phyloP scores from a whole-genome alignment of 92 coral and sea anemone species.

The Epizoanthus fatuus region DNA sequence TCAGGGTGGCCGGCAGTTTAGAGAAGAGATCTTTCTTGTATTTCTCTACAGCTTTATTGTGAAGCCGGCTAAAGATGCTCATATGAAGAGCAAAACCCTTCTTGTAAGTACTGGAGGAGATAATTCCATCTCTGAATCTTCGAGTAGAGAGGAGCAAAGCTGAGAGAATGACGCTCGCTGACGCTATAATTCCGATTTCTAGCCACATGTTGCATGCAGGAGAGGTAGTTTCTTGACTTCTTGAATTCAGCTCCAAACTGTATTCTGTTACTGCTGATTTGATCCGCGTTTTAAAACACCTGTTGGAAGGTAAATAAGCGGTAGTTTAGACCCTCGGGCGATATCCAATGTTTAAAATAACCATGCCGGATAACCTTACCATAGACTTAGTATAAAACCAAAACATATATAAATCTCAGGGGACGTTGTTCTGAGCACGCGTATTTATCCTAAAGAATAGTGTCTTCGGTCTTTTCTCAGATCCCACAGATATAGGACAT shows the following conservation, averaged over 20 bases:
- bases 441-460: too few species aligned
- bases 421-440: background rate
- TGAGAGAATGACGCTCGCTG: slow-evolving; percentile 3
- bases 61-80: slow-evolving; percentile 77
- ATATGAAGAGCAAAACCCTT: slow-evolving; percentile 88
- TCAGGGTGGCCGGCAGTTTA: slow-evolving; percentile 60
- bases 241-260: background rate
- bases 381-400: background rate
- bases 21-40: slow-evolving; percentile 84
- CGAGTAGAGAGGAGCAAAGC: slow-evolving; percentile 26
- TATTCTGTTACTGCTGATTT: background rate
- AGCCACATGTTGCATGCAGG: slow-evolving; percentile 35
- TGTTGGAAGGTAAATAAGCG: slow-evolving; percentile 1
- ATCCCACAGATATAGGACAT: too few species aligned
- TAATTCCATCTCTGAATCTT: slow-evolving; percentile 67
- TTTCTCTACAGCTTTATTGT: slow-evolving; percentile 80
- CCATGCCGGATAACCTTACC: background rate
- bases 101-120: slow-evolving; percentile 79
- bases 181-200: background rate
- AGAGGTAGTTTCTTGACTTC: background rate
- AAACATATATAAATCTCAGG: background rate
- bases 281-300: background rate
- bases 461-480: too few species aligned
- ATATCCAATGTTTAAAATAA: background rate
- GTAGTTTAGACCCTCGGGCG: background rate